A percentile compares a stretch with the other conserved stretches of the same genome.
phyloP scores from a whole-genome alignment of 1,140 invertebrate species.

The Caenorhabditis brenneri region DNA sequence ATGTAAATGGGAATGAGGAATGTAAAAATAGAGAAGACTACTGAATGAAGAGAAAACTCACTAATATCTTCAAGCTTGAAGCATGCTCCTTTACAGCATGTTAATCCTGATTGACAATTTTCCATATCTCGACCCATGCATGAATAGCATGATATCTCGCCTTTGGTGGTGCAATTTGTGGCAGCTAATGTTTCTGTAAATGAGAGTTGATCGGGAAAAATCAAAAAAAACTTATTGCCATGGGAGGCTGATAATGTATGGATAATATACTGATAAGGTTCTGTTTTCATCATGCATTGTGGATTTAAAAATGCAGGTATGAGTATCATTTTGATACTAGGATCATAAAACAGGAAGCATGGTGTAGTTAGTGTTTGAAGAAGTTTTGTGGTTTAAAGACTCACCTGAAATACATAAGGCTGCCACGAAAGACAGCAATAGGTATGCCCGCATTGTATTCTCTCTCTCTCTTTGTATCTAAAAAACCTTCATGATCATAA shows the following conservation, averaged over 20 bases:
- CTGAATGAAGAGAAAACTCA: background rate
- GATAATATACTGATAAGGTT: too few species aligned
- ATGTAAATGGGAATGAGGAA: background rate
- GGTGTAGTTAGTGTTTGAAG: too few species aligned
- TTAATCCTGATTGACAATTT: conserved; percentile 51
- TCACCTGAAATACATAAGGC: background rate
- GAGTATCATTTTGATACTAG: too few species aligned
- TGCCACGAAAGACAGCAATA: background rate
- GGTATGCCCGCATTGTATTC: background rate
- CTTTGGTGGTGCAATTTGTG: background rate
- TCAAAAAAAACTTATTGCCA: too few species aligned
- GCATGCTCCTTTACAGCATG: conserved; percentile 59
- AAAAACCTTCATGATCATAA: too few species aligned
- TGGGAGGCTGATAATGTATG: too few species aligned
- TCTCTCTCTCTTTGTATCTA: background rate
- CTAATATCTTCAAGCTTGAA: conserved; percentile 57
- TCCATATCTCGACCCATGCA: conserved; percentile 58
- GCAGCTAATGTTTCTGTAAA: background rate
- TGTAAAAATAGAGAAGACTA: background rate
- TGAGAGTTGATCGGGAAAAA: background rate
- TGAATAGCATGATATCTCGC: conserved; percentile 47
- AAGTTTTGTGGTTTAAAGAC: too few species aligned
- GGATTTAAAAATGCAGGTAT: too few species aligned
- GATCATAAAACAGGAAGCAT: too few species aligned
- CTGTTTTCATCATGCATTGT: too few species aligned